Base-by-base conservation (phyloP, 2,797 vertebrate genomes). In the Pyrocephalus nanus region DNA sequence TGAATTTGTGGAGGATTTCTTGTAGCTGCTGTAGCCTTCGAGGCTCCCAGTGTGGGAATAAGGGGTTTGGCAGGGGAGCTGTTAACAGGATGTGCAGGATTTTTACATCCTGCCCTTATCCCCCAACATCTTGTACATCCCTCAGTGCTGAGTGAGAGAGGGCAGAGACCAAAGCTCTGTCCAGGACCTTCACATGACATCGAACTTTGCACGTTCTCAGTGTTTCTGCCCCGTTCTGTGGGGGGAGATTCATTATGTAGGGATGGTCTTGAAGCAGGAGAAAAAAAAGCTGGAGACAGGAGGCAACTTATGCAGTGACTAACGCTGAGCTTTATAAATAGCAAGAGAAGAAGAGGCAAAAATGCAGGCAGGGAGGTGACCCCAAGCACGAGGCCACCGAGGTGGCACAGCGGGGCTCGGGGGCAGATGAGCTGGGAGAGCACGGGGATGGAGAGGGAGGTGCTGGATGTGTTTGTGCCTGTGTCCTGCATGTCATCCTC, bases 381-480 rank as follows among this genome's bases (percentile, higher is more conserved):
- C 91, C 53, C 2, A 1, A 60, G 45, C 76, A 6, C 0, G 5
- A 79, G 85, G 88, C 48, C 70, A 5, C 0, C 1, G 64, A 47
- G 84, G 70, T 75, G 74, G 25, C 22, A 15, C 67, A 36, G 86
- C 60, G 58, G 18, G 0, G 6, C 82, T 62, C 25, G 4, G 45
- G 77, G 86, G 54, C 73, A 66, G 61, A 53, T 29, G 80, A n/a
- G 66, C 47, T 19, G 61, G 40, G 60, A 47, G 42, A 69, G 70
- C 40, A 15, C 0, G 4, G 42, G 42, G 42, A n/a, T n/a, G 42
- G 17, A 6, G 3, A 42, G 26, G 34, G 62, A 38, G 0, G 2
- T 0, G 10, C 78, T 64, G 67, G 64, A 43, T 76, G 58, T 48
- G 42, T 34, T 38, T 36, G 34, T 51, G 81, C 27, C 22, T 45